Evolutionary conservation across 2,797 vertebrate species (phyloP).

Genomic region (Microctenopoma stevenorrisi): DNA sequence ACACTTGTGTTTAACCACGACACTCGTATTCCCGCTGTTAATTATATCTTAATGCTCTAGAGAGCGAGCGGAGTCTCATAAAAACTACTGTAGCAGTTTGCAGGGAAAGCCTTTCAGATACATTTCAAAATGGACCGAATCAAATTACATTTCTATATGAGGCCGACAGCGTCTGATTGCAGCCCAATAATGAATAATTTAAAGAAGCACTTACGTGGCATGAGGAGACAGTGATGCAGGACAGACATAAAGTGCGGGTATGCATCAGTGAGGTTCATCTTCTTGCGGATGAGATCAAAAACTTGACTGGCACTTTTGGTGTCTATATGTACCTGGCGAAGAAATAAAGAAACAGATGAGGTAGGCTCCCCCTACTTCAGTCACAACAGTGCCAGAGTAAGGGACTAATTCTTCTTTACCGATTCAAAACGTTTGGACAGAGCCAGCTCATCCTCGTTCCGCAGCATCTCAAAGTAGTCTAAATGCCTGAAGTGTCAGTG

Average conservation of each 20-base stretch:
- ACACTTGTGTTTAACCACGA: neutral
- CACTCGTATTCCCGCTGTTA: constrained; percentile 6
- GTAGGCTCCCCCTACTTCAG: neutral
- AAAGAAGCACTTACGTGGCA: constrained; percentile 92
- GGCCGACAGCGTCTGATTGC: neutral
- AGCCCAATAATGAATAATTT: neutral
- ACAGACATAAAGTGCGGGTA: constrained; percentile 99
- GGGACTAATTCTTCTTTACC: constrained; percentile 70
- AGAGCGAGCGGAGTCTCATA: constrained; percentile 7
- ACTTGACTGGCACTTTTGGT: constrained; percentile 98
- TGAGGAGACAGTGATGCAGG: constrained; percentile 98
- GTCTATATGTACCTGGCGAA: constrained; percentile 92
- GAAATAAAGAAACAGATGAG: neutral
- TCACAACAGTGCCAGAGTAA: neutral
- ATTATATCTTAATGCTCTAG: constrained; percentile 1
- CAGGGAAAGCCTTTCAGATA: constrained; percentile 5
- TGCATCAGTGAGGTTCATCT: constrained; percentile 95
- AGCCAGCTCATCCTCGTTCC: constrained; percentile 97
- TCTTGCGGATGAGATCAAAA: constrained; percentile 97
- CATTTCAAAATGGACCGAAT: too few relatives aligned
- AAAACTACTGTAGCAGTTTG: constrained; percentile 3
- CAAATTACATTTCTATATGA: too few relatives aligned
- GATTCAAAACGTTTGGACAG: constrained; percentile 96
- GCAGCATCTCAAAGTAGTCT: constrained; percentile 99
- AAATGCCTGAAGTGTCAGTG: constrained; percentile 87